Evolutionary conservation across 2,888 invertebrate genomes (phyloP), one percentile per base, ranked within the genome.

Genomic region (Apomyelois bistriatella): DNA sequence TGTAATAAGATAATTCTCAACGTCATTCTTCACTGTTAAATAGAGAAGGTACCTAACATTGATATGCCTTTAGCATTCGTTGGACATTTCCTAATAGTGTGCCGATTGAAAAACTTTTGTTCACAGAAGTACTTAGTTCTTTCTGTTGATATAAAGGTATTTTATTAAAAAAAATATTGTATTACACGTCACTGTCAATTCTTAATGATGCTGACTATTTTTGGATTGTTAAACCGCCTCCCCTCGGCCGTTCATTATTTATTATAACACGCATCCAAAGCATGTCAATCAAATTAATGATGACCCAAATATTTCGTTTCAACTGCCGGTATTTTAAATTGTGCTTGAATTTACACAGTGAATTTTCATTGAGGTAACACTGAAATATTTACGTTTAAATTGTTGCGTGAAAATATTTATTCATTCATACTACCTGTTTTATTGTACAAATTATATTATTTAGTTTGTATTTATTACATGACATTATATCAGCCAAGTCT

Each of bases 251-350:
- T 41, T 40, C 49, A 50, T 50, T 50, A 50, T 50, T 50, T 50
- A 50, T 50, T 50, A 40, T 30, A 50, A 50, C 49, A 40, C 40
- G 40, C 49, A 42, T 52, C 42, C 51, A 43, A 52, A 46, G 36
- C 28, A 30, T 37, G 43, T 52, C 42, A 43, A 52, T 52, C 43
- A 52, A 52, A 13, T 52, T 43, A 51, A 51, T 51, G 51, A 35
- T 52, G 52, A 52, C 52, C 52, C 37, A 52, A 36, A 52, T 43
- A 52, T 50, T 48, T 40, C 49, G 49, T 50, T 40, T 40, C 32
- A 46, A 46, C 35, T 35, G 46, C 15, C 16, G 46, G 46, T 46
- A 32, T 46, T 46, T 46, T 46, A 32, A 46, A 46, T 46, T 46
- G 46, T 46, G 32, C 32, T 32, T 46, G 46, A 46, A 16, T 32